Evolutionary conservation across 2,113 vertebrate genomes (phyloP), one percentile per base, ranked within the genome.

Genomic region (Elachura formosa): DNA sequence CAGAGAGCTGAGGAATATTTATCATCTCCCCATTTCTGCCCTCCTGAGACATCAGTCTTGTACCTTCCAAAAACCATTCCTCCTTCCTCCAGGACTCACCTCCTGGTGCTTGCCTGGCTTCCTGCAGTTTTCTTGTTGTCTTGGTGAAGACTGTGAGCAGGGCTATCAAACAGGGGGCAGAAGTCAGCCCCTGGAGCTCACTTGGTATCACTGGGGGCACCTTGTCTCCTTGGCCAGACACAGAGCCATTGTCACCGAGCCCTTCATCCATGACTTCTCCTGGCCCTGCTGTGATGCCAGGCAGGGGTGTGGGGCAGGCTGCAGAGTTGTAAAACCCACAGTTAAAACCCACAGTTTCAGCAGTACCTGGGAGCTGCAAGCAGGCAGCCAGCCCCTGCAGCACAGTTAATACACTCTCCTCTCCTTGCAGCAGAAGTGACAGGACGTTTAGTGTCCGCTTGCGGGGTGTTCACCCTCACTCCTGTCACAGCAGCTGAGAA

Each of bases 211-310:
- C 58, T 56, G 31, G 10, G 28, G 11, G 45, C 56, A 48, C 54
- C 24, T 40, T 3, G 10, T n/a, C 19, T 55, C 56, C 33, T 73
- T 21, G n/a, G 24, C 28, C 46, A 80, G 59, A 69, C 33, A 14
- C 11, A 36, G 38, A 3, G 9, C 14, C 26, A 4, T 0, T 5
- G 15, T 12, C 36, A 45, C 31, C 0, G 0, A 72, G 36, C n/a
- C 26, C 45, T 31, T 38, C 24, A 74, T 24, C 15, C 55, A 7
- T 1, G 1, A 26, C 24, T 68, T 67, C 41, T 43, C 40, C 23
- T 55, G 56, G n/a, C 55, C 36, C 38, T 6, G 1, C 8, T 0
- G 0, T 3, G 36, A 18, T 28, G n/a, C 45, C 20, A 14, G 7
- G 78, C 31, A 61, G 56, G 71, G 38, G 38, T 10, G 8, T 5